These are phyloP conservation scores for Actinemys pallida DNA, from an alignment of 2,113 vertebrate species.

Conservation along the genomic window DNA sequence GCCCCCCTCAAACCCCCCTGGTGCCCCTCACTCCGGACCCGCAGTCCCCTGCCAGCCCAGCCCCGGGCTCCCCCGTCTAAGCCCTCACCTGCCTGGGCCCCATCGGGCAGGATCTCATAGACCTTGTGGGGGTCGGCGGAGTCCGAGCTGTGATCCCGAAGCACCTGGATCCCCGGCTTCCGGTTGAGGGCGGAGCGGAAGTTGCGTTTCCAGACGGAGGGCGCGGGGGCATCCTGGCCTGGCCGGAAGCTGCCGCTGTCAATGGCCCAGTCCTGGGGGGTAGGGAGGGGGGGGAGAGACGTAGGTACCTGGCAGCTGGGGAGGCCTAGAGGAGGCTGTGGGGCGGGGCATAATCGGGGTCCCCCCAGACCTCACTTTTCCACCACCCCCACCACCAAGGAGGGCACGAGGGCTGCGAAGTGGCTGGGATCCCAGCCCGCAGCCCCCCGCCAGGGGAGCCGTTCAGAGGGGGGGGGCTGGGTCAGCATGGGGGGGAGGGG, in stretches of 20 bases:
- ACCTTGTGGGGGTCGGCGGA: conserved; percentile 86
- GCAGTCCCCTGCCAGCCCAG: background rate
- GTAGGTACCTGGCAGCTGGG: too few species aligned
- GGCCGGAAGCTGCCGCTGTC: conserved; percentile 77
- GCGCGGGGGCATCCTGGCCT: conserved; percentile 71
- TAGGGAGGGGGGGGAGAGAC: background rate
- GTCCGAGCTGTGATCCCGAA: conserved; percentile 83
- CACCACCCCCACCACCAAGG: too few species aligned
- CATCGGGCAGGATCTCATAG: conserved; percentile 72
- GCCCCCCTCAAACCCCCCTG: too few species aligned
- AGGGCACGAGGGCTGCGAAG: too few species aligned
- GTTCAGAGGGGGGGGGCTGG: too few species aligned
- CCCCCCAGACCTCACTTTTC: background rate
- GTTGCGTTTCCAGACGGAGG: conserved; percentile 91
- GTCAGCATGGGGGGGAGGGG: too few species aligned
- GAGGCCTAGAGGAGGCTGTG: background rate
- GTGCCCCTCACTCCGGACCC: background rate
- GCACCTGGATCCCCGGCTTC: conserved; percentile 76
- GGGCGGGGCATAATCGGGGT: too few species aligned
- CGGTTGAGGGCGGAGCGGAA: conserved; percentile 89
- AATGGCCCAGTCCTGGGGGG: conserved; percentile 86
- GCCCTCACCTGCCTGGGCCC: conserved; percentile 3
- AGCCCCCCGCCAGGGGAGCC: background rate
- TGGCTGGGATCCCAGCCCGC: background rate
- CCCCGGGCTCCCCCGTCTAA: background rate